Base-by-base conservation (phyloP, 2,888 invertebrate species). In the Cybosia mesomella region DNA sequence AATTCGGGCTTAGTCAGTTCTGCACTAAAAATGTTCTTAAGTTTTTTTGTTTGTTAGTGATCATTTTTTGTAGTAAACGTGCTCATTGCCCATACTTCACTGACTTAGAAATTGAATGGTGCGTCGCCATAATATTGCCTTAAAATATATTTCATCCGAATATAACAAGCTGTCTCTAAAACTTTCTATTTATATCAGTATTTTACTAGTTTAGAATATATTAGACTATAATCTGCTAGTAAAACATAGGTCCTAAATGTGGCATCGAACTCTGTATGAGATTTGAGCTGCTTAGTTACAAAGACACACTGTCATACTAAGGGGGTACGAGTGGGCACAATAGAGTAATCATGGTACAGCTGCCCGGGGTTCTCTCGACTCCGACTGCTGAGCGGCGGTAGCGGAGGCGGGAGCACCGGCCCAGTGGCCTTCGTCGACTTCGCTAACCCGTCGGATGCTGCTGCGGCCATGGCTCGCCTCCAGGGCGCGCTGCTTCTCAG, bases 391-490 rank as follows among this genome's bases (percentile, higher is more conserved):
- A 96, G 96, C 95, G 97, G 97, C 96, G 98, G 98, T 91, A 92
- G 90, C 79, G 88, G 90, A 80, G 86, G 86, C 73, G 89, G 89
- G 86, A 98, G 98, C 92, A 86, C 91, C 36, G 92, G 92, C 74
- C 99, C 99, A 85, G 99, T 99, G 93, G 99, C 99, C 91, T 99
- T 99, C 96, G 98, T 99, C 95, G 99, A 99, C 96, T 99, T 98
- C 96, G 97, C 97, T 96, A 98, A 98, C 96, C 96, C 98, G 87
- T 96, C 97, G 88, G 98, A 97, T 95, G 99, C 99, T 88, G 96
- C 98, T 90, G 97, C 98, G 89, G 99, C 99, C 87, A 97, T 99
- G 97, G 97, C 97, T 90, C 97, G 98, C 89, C 97, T 99, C 87
- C 99, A 99, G 95, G 99, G 99, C 92, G 98, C 98, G 93, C 97